A percentile compares a stretch with the other conserved stretches of the same genome.
phyloP scores from a whole-genome alignment of 2,797 vertebrate genomes.

The Sebastes nivosus region DNA sequence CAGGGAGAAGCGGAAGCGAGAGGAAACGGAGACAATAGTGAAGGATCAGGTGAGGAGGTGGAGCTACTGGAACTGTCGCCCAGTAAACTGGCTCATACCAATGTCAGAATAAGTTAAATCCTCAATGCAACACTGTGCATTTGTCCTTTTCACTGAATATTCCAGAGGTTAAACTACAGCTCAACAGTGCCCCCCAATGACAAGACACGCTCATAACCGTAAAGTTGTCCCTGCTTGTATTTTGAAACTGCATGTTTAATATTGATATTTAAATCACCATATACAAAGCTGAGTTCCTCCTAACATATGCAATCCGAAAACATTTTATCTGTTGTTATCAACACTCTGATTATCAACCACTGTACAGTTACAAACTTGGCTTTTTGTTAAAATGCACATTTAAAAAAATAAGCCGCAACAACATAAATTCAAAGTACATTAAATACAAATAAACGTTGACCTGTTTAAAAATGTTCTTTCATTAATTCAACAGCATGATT shows the following conservation, averaged over 20 bases:
- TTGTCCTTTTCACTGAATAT: constrained; percentile 34
- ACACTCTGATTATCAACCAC: not conserved
- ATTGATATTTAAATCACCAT: not conserved
- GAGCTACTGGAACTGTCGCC: constrained; percentile 49
- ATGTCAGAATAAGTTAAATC: constrained; percentile 61
- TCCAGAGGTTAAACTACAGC: constrained; percentile 24
- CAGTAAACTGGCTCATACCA: constrained; percentile 53
- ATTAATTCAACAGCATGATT: not conserved
- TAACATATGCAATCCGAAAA: not conserved
- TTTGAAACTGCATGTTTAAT: not conserved
- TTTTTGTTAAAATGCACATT: constrained; percentile 21
- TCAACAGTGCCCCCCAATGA: constrained; percentile 73
- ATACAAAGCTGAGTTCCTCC: not conserved
- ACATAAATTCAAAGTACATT: not conserved
- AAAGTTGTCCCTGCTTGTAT: not conserved
- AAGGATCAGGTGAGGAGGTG: constrained; percentile 73
- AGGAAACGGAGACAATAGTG: constrained; percentile 24
- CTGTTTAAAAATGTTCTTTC: not conserved
- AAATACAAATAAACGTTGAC: not conserved
- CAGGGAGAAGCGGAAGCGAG: constrained; percentile 10
- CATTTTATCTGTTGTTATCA: not conserved
- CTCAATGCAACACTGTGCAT: constrained; percentile 47
- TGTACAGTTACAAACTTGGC: not conserved
- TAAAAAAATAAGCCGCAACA: constrained; percentile 4
- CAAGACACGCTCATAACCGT: not conserved